These are phyloP conservation scores for Carcharodon carcharias DNA, from an alignment of 2,797 vertebrate species.

Conservation along the genomic window DNA sequence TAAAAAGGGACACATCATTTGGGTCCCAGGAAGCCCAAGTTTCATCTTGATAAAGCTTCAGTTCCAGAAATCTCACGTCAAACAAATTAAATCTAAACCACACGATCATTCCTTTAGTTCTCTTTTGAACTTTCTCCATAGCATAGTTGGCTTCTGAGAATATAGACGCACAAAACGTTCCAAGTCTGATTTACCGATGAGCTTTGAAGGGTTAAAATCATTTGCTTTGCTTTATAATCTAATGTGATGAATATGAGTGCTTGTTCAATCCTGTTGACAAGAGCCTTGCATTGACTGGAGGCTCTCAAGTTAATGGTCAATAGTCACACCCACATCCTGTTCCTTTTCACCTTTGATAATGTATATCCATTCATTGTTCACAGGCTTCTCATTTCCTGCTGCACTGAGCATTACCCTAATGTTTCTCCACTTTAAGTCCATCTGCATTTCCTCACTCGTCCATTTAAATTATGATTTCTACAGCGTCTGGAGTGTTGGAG, in stretches of 20 bases:
- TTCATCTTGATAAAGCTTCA: neutral
- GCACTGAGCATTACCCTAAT: neutral
- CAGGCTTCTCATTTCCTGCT: constrained; percentile 5
- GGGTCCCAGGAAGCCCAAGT: neutral
- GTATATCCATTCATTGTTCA: constrained; percentile 13
- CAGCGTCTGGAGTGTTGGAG: neutral
- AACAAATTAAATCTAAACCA: neutral
- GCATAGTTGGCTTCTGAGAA: neutral
- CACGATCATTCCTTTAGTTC: no score
- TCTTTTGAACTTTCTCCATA: neutral
- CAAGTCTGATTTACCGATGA: neutral
- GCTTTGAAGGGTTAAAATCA: neutral
- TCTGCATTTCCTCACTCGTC: neutral
- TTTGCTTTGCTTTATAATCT: neutral
- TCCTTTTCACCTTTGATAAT: constrained; percentile 31
- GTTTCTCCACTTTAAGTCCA: neutral
- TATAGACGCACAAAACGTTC: neutral
- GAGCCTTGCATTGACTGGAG: neutral
- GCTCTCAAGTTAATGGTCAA: neutral
- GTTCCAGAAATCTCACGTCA: neutral
- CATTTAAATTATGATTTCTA: neutral
- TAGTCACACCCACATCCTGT: constrained; percentile 3
- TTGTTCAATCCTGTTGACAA: neutral
- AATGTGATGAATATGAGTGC: neutral
- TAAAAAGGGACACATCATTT: neutral